phyloP scores from a whole-genome alignment of 2,888 invertebrate genomes.

The Pterobdella sp. region DNA sequence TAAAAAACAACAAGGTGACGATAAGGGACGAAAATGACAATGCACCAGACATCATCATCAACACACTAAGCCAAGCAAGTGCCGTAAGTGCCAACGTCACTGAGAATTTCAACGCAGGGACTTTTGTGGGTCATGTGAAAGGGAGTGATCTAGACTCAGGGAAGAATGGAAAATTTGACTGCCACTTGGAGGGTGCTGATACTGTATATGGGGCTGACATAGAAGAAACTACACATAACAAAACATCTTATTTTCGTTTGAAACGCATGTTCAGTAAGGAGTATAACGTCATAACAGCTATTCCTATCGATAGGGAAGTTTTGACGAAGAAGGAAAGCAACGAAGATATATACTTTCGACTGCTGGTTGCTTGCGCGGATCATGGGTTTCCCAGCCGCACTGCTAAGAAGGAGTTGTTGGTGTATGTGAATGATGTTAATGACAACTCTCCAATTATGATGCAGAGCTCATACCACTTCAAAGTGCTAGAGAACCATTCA shows the following conservation, averaged over 20 bases:
- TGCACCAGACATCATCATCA: constrained; percentile 34
- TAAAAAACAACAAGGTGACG: constrained; percentile 2
- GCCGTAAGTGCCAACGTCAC: constrained; percentile 37
- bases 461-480: constrained; percentile 28
- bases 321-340: neutral
- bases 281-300: constrained; percentile 33
- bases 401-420: constrained; percentile 40
- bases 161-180: constrained; percentile 45
- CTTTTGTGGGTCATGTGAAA: constrained; percentile 45
- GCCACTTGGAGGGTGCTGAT: constrained; percentile 37
- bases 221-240: neutral
- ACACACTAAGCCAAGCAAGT: constrained; percentile 30
- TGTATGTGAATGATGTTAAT: constrained; percentile 43
- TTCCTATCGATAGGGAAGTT: constrained; percentile 42
- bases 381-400: constrained; percentile 42
- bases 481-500: constrained; percentile 32
- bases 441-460: constrained; percentile 34
- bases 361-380: constrained; percentile 42
- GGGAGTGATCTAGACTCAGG: constrained; percentile 46
- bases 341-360: constrained; percentile 12
- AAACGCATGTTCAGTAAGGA: constrained; percentile 29
- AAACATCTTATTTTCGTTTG: constrained; percentile 30
- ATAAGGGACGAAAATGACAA: constrained; percentile 37
- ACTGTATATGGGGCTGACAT: neutral
- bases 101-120: constrained; percentile 43